Evolutionary conservation across 2,888 invertebrate genomes (phyloP), one percentile per base, ranked within the genome.

Genomic region (Zaprionus obscuricornis): DNA sequence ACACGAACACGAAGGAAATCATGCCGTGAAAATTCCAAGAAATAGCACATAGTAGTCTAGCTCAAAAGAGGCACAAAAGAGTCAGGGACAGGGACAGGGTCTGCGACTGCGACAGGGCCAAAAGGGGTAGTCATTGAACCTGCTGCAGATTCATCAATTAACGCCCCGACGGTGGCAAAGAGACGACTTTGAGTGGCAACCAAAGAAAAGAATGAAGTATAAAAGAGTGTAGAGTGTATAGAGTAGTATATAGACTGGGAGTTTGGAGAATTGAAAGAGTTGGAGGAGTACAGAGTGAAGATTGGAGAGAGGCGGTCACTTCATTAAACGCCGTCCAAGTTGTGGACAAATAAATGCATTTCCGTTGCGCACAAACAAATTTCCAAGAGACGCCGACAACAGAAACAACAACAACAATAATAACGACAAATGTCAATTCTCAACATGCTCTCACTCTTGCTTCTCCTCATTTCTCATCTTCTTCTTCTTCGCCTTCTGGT

Each of bases 341-440:
- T 71, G 72, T 86, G 83, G 83, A 75, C 85, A 81, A 81, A 86
- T 82, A 82, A 82, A 82, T 82, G 84, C 81, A 82, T 82, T 82
- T 82, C 81, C 81, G 81, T 74, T 74, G 84, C 56, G 77, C 85
- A 86, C 87, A 87, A 86, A 82, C 86, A 86, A 58, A 87, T 85
- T 82, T 87, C 87, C 82, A 81, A 86, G 87, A 86, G 85, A 86
- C 72, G 86, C 81, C 87, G 81, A 71, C 77, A 50, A 56, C 42
- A 11, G n/a, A 10, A 33, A 45, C n/a, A 40, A 49, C 49, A 40
- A 55, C 52, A 52, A 56, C 49, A 56, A 43, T 39, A 56, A 49
- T 60, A 71, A 66, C 42, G 59, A 52, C 52, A 66, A 50, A 51
- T 55, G 45, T 55, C 50, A 56, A 75, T 33, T 24, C 33, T 22